phyloP scores from a whole-genome alignment of 2,797 vertebrate genomes.

The Florisuga fusca region DNA sequence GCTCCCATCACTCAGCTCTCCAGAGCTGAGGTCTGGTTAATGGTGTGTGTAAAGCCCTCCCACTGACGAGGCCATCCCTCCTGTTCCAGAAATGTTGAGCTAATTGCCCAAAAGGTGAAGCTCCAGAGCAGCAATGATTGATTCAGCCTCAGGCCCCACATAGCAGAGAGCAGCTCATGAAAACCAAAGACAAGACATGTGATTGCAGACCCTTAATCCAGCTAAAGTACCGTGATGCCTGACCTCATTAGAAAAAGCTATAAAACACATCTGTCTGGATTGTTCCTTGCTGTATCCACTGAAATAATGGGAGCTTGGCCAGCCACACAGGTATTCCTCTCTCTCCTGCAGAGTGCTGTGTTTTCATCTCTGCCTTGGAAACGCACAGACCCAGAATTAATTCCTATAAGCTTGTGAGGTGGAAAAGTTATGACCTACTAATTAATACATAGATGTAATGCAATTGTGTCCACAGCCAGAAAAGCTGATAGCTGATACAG shows the following conservation, averaged over 20 bases:
- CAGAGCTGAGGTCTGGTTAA: not conserved
- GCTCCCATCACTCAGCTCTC: not conserved
- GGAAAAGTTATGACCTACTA: not conserved
- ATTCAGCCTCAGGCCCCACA: conserved; percentile 7
- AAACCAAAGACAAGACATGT: not conserved
- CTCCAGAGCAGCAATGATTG: not conserved
- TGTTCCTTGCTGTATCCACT: not conserved
- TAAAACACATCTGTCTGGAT: not conserved
- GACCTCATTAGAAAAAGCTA: conserved; percentile 39
- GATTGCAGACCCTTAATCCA: conserved; percentile 17
- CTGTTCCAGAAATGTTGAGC: not conserved
- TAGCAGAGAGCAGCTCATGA: not conserved
- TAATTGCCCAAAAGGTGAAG: conserved; percentile 32
- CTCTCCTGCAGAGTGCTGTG: not conserved
- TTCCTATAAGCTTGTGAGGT: not conserved
- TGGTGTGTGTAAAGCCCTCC: not conserved
- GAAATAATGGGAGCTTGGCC: not conserved
- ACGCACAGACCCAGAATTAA: not conserved
- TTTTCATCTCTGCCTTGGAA: not conserved
- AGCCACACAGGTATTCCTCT: not conserved
- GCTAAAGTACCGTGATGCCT: not conserved
- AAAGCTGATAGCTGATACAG: not conserved
- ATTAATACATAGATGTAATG: not conserved
- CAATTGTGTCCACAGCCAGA: not conserved
- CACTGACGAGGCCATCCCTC: accelerated